Conservation (phyloP, 2,797 vertebrate genomes). For the Anabacerthia variegaticeps region DNA sequence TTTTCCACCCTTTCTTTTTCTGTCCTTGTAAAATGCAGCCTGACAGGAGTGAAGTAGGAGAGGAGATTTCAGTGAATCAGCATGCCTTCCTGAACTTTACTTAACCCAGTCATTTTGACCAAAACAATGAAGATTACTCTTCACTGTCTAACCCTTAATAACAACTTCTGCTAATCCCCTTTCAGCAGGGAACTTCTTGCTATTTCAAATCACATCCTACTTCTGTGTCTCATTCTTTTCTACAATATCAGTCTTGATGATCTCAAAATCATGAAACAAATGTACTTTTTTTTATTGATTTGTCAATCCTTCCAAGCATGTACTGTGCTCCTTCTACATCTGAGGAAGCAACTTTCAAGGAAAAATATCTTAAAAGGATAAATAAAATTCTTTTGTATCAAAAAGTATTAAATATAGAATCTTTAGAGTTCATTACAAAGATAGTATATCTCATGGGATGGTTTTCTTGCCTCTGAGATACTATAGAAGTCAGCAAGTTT, state of each 20-base stretch:
- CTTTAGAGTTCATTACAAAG: neutral
- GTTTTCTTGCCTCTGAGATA: neutral
- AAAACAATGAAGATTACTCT: neutral
- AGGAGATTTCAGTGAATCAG: neutral
- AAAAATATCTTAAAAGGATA: neutral
- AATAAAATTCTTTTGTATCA: neutral
- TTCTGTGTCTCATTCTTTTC: neutral
- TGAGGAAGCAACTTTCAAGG: neutral
- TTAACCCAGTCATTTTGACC: neutral
- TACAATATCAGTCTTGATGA: neutral
- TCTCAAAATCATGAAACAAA: neutral
- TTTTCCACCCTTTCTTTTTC: neutral
- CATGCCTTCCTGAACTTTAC: neutral
- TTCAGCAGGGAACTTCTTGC: neutral
- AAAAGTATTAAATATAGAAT: neutral
- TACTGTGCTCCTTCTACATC: neutral
- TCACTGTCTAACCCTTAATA: neutral
- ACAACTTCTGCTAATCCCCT: neutral
- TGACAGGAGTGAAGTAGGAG: neutral
- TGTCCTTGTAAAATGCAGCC: neutral
- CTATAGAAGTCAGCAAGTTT: neutral
- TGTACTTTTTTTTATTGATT: neutral
- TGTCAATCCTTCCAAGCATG: neutral
- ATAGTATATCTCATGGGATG: neutral
- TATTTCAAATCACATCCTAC: neutral